Conservation (phyloP, 2,888 invertebrate species). For the Carpatolechia fugitivella region DNA sequence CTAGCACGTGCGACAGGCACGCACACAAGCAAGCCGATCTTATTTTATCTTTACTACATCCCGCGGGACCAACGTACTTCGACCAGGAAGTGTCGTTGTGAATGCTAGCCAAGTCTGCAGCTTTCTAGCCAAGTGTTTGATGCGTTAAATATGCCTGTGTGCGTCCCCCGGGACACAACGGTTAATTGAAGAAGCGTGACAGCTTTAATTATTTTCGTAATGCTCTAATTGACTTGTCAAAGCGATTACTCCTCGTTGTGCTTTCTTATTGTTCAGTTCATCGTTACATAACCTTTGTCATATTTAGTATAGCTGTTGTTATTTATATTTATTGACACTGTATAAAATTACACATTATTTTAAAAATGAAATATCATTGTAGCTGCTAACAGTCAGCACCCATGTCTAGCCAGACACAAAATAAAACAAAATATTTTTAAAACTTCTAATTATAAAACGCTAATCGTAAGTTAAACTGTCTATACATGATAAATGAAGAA, state of each 20-base stretch:
- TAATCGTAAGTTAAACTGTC: too few species aligned
- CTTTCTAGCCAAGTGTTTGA: conserved; percentile 39
- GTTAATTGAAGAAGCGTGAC: conserved; percentile 42
- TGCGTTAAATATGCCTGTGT: conserved; percentile 30
- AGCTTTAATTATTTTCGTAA: conserved; percentile 24
- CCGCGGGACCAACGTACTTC: conserved; percentile 70
- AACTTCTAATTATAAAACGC: too few species aligned
- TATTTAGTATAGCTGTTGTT: neutral
- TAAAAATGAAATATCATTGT: too few species aligned
- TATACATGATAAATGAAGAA: too few species aligned
- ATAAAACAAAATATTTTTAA: too few species aligned
- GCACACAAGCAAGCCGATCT: conserved; percentile 57
- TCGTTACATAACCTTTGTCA: neutral
- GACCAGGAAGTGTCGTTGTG: conserved; percentile 58
- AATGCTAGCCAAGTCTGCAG: conserved; percentile 57
- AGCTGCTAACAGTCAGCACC: too few species aligned
- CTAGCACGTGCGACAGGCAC: neutral
- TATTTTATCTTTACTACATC: conserved; percentile 72
- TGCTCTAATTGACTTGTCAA: conserved; percentile 12
- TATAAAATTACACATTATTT: too few species aligned
- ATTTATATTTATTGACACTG: too few species aligned
- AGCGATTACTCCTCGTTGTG: neutral
- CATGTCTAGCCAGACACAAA: too few species aligned
- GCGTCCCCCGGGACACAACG: conserved; percentile 45
- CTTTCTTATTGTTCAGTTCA: neutral